A percentile compares a stretch with the other conserved stretches of the same genome.
These are phyloP conservation scores for Carassius auratus DNA, from an alignment of 2,113 vertebrate species.

Conservation along the genomic window DNA sequence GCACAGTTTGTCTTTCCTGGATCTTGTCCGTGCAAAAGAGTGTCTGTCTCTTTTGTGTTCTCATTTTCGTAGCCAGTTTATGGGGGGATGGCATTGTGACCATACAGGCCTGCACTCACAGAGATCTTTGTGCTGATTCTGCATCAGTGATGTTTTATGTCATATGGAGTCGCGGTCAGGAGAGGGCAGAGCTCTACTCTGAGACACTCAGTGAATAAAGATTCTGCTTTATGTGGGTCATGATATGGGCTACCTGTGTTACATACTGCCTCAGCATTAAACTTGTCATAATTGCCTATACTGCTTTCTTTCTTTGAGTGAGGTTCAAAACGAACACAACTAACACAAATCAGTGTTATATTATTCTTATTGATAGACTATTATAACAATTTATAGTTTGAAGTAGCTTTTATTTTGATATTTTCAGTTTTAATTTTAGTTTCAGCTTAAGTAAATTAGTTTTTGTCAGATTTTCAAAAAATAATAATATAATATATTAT, in stretches of 20 bases:
- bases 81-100: slow-evolving; percentile 48
- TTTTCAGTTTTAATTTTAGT: too few relatives aligned
- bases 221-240: slow-evolving; percentile 45
- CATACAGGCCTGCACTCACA: slow-evolving; percentile 24
- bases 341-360: not conserved
- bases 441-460: too few relatives aligned
- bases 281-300: slow-evolving; percentile 60
- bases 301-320: slow-evolving; percentile 15
- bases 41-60: slow-evolving; percentile 36
- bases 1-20: slow-evolving; percentile 55
- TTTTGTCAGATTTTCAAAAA: too few relatives aligned
- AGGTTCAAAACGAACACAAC: not conserved
- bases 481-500: too few relatives aligned
- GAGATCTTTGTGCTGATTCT: slow-evolving; percentile 21
- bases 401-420: not conserved
- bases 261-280: slow-evolving; percentile 70
- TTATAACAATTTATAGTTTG: not conserved
- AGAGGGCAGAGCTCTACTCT: slow-evolving; percentile 29
- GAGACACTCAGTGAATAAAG: slow-evolving; percentile 1
- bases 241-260: slow-evolving; percentile 63
- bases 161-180: slow-evolving; percentile 7
- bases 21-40: slow-evolving; percentile 28
- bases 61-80: slow-evolving; percentile 13
- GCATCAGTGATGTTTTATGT: slow-evolving; percentile 14
- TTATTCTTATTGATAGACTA: not conserved